phyloP scores from a whole-genome alignment of 2,113 vertebrate species.

The cat (Felis catus) region DNA sequence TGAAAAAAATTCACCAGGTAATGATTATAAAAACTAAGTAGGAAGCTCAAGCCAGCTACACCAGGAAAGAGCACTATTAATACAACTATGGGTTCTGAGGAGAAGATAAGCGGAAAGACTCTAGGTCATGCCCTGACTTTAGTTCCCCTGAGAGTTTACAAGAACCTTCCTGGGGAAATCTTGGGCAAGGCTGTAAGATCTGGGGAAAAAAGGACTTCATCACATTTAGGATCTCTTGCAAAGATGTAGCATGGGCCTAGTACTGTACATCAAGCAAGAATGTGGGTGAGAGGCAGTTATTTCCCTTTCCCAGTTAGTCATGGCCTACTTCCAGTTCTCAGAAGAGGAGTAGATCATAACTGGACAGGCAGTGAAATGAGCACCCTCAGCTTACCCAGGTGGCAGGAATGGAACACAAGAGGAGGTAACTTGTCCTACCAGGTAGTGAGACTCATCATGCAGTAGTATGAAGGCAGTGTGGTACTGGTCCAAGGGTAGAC shows the following conservation, averaged over 20 bases:
- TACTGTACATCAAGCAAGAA: too few relatives aligned
- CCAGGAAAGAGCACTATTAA: background rate
- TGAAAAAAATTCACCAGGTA: too few relatives aligned
- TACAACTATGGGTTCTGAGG: too few relatives aligned
- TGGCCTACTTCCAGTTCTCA: background rate
- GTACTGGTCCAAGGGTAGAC: background rate
- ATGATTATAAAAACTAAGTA: background rate
- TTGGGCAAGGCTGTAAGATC: background rate
- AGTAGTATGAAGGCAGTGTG: background rate
- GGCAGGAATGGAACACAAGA: background rate
- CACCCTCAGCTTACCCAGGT: too few relatives aligned
- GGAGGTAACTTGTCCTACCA: background rate
- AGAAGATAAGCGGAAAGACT: background rate
- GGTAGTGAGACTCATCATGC: background rate
- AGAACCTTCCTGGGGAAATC: background rate
- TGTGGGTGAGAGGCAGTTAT: too few relatives aligned
- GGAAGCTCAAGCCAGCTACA: background rate
- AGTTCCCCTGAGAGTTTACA: background rate
- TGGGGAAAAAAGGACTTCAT: background rate
- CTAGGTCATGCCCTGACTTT: background rate
- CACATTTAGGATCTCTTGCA: background rate
- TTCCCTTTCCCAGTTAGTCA: background rate
- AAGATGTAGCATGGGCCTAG: background rate
- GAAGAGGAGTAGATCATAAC: background rate
- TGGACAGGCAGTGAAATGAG: too few relatives aligned